phyloP scores from a whole-genome alignment of 2,797 vertebrate genomes.

The Danio kyathit region DNA sequence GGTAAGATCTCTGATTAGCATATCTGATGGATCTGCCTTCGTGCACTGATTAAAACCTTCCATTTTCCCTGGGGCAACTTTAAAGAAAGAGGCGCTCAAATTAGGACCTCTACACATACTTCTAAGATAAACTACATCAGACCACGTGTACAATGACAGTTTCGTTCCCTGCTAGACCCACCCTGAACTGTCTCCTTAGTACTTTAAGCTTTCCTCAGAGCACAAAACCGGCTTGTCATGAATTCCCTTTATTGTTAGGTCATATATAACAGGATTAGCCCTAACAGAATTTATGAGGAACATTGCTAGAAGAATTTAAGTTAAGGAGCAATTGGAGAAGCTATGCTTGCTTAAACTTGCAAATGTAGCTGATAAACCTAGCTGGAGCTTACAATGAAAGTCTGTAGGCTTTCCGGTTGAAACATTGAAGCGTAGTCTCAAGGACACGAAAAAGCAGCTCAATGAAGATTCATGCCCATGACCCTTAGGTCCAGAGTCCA shows the following conservation, averaged over 20 bases:
- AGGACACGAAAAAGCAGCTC: constrained; percentile 37
- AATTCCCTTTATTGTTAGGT: constrained; percentile 78
- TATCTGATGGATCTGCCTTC: constrained; percentile 78
- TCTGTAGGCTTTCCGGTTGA: neutral
- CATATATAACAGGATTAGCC: constrained; percentile 77
- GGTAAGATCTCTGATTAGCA: constrained; percentile 81
- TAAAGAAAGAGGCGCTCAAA: constrained; percentile 60
- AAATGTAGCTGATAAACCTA: neutral
- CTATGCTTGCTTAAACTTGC: constrained; percentile 26
- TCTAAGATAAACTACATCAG: neutral
- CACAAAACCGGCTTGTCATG: constrained; percentile 65
- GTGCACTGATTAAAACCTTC: constrained; percentile 75
- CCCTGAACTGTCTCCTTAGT: neutral
- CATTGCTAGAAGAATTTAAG: constrained; percentile 7
- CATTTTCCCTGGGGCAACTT: constrained; percentile 62
- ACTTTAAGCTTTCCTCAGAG: constrained; percentile 35
- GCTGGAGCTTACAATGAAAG: neutral
- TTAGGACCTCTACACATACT: constrained; percentile 45
- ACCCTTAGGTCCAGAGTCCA: constrained; percentile 45
- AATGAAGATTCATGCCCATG: constrained; percentile 54
- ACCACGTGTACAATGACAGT: constrained; percentile 18
- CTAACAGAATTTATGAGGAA: constrained; percentile 42
- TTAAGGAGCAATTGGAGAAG: constrained; percentile 59
- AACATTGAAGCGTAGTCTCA: constrained; percentile 33
- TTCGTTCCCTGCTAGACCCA: constrained; percentile 48